A percentile compares a stretch with the other conserved stretches of the same genome.
These are phyloP conservation scores for Epinotia demarniana DNA, from an alignment of 2,888 invertebrate genomes.

Conservation along the genomic window DNA sequence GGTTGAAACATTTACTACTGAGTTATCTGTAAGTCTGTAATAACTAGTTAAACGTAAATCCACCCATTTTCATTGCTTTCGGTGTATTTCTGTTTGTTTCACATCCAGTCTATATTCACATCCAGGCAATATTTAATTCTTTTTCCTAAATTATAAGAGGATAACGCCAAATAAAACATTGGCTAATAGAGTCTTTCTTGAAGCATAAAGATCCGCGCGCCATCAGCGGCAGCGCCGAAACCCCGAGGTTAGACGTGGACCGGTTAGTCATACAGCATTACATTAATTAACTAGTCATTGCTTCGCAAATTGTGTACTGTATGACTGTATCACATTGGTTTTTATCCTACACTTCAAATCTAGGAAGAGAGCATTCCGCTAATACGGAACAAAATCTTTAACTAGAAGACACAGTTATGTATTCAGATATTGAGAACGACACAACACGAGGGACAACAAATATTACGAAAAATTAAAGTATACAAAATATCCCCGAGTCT, in stretches of 20 bases:
- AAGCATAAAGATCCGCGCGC: background rate
- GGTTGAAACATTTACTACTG: no score
- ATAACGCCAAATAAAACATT: no score
- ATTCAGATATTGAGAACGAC: background rate
- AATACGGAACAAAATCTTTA: background rate
- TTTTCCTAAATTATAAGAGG: no score
- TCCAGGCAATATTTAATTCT: no score
- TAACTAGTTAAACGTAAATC: no score
- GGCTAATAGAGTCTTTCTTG: background rate
- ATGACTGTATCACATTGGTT: conserved; percentile 23
- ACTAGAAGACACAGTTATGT: background rate
- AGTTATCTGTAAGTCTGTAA: no score
- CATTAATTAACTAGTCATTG: conserved; percentile 16
- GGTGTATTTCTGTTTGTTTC: no score
- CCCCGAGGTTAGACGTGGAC: conserved; percentile 1
- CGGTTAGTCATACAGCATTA: conserved; percentile 17
- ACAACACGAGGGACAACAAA: no score
- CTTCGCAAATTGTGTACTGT: conserved; percentile 15
- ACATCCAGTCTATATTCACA: no score
- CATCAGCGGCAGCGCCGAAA: conserved; percentile 2
- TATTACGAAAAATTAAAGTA: no score
- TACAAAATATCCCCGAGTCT: no score
- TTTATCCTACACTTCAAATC: background rate
- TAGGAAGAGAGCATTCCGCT: background rate
- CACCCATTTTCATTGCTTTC: no score